Evolutionary conservation across 2,113 vertebrate genomes (phyloP), one percentile per base, ranked within the genome.

Genomic region (Mustela nigripes): DNA sequence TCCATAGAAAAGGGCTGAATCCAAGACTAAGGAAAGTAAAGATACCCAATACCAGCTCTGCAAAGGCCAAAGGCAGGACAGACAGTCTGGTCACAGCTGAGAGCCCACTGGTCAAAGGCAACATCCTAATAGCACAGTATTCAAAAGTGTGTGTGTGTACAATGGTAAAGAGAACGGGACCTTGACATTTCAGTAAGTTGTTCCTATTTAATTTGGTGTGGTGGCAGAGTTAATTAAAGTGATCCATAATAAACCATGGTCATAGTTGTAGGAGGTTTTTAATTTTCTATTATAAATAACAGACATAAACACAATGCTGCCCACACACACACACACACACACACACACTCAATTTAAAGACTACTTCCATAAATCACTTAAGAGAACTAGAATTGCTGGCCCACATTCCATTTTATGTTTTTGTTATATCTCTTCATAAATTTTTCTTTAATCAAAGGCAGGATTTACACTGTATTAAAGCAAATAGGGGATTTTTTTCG

Each of bases 261-360:
- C 36, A 80, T 21, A 67, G 60, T 73, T 80, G 33, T 85, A 79
- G 22, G 31, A 0, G 0, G 26, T 28, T 89, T 91, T 95, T 86
- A 80, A 81, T 53, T 92, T 88, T 93, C 88, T 31, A 63, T 89
- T 62, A 9, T 58, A 73, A 74, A 74, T 90, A 76, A 87, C 48
- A 62, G 82, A 94, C 92, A 6, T 67, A 88, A 91, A 91, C 7
- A 78, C 50, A 53, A 26, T 14, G 5, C 1, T 2, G 24, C 11
- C 8, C 11, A 81, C 15, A 22, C 24, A 89, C 15, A 80, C 24
- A 22, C 19, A 62, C 14, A 28, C 36, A 28, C 36, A 69, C n/a
- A 22, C 19, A 62, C 14, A 28, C 36, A 69, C n/a, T 53, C 18
- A 69, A 60, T 28, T 92, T 95, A 87, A 90, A 96, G 6, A 58